Evolutionary conservation across 1,140 invertebrate genomes (phyloP), one percentile per base, ranked within the genome.

Genomic region (Sycophila sp.): DNA sequence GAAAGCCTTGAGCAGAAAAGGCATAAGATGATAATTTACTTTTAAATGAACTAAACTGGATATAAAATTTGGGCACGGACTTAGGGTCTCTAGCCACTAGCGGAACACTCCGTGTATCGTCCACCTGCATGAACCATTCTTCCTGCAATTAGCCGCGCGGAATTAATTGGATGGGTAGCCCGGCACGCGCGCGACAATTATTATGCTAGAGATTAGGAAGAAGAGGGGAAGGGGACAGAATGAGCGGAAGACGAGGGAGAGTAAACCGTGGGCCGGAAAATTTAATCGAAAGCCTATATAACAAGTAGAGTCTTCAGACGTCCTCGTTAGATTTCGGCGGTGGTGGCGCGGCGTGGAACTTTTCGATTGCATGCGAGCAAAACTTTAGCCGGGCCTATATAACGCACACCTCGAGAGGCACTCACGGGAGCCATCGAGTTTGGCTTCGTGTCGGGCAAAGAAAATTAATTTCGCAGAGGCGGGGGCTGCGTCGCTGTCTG

Each of bases 251-350:
- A 24, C 4, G 55, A 58, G n/a, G 58, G 22, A 22, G 24, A 13
- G 36, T 62, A 30, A 32, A 17, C 32, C 26, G 1, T 5, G 59
- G 6, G 24, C 8, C 55, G 49, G 59, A 63, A 70, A 70, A 70
- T 70, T 70, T 63, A 70, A 70, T 70, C 59, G 68, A 63, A 70
- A 63, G 68, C 28, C 19, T 36, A 49, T 15, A 42, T 10, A 22
- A 36, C 2, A 19, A 24, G 34, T 60, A 42, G 38, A 45, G 26
- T 63, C 56, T 40, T 40, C 26, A 60, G 66, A 40, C 56, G 45
- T 59, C 42, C 65, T 68, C 55, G 65, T 59, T 68, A 68, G 45
- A 51, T 59, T 68, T 38, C 30, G 53, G 28, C 30, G 30, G 17
- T n/a, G n/a, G n/a, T n/a, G n/a, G n/a, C n/a, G 47, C 26, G 6